These are phyloP conservation scores for Spinus pinus DNA, from an alignment of 2,797 vertebrate genomes.

Conservation along the genomic window DNA sequence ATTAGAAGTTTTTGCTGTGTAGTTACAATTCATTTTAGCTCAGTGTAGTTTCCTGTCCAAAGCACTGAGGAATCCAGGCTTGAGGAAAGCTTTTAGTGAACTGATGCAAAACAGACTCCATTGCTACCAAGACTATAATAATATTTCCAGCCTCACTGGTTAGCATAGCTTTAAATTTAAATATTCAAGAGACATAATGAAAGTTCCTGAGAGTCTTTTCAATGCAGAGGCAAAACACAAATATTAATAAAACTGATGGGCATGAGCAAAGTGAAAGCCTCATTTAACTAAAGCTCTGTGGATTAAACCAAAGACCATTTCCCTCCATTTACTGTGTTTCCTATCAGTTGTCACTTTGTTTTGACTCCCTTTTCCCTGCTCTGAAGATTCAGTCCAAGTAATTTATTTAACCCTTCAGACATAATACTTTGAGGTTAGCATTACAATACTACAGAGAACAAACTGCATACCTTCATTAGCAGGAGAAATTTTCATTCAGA, in stretches of 20 bases:
- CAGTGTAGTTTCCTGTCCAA: not conserved
- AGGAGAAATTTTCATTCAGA: not conserved
- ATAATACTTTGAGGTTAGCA: not conserved
- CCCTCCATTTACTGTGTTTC: not conserved
- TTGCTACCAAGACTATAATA: not conserved
- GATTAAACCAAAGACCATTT: not conserved
- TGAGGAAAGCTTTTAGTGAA: not conserved
- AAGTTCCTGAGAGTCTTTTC: not conserved
- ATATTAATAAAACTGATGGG: not conserved
- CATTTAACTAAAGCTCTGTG: not conserved
- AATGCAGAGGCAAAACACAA: not conserved
- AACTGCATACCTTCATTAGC: not conserved
- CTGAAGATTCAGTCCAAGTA: not conserved
- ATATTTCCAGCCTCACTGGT: not conserved
- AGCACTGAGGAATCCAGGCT: not conserved
- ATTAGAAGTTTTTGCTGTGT: constrained; percentile 2
- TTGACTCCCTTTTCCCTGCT: not conserved
- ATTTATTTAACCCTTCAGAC: not conserved
- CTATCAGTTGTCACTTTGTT: not conserved
- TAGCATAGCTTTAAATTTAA: not conserved
- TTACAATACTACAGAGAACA: not conserved
- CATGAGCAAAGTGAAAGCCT: not conserved
- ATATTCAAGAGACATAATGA: not conserved
- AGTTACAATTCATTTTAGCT: not conserved
- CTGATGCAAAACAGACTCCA: not conserved